These are phyloP conservation scores for Nipponia nippon DNA, from an alignment of 2,113 vertebrate species.

Conservation along the genomic window DNA sequence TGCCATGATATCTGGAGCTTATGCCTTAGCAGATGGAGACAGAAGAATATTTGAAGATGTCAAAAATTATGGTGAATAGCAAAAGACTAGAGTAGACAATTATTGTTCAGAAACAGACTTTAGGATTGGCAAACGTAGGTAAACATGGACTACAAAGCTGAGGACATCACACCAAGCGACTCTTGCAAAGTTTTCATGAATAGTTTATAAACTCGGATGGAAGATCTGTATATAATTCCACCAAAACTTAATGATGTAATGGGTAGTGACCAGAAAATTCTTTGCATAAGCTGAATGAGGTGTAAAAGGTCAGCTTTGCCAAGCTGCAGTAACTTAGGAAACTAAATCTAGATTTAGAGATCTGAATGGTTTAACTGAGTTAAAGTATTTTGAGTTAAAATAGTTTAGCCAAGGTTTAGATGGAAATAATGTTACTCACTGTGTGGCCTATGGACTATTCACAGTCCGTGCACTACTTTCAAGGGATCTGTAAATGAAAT, in stretches of 20 bases:
- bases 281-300: not conserved
- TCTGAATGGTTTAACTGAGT: not conserved
- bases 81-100: not conserved
- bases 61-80: not conserved
- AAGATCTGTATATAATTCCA: not conserved
- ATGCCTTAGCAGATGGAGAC: not conserved
- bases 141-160: not conserved
- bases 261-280: not conserved
- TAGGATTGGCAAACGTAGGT: not conserved
- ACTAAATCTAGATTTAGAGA: not conserved
- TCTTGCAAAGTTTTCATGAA: not conserved
- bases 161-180: not conserved
- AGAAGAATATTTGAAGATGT: not conserved
- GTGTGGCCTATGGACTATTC: not conserved
- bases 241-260: not conserved
- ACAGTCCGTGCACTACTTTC: not conserved
- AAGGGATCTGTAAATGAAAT: not conserved
- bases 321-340: not conserved
- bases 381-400: not conserved
- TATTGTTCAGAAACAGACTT: not conserved
- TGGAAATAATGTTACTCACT: not conserved
- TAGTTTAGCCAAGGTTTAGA: not conserved
- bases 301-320: not conserved
- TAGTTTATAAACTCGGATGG: not conserved
- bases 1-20: not conserved